These are phyloP conservation scores for Helicoverpa assulta DNA, from an alignment of 2,888 invertebrate species.

Conservation along the genomic window DNA sequence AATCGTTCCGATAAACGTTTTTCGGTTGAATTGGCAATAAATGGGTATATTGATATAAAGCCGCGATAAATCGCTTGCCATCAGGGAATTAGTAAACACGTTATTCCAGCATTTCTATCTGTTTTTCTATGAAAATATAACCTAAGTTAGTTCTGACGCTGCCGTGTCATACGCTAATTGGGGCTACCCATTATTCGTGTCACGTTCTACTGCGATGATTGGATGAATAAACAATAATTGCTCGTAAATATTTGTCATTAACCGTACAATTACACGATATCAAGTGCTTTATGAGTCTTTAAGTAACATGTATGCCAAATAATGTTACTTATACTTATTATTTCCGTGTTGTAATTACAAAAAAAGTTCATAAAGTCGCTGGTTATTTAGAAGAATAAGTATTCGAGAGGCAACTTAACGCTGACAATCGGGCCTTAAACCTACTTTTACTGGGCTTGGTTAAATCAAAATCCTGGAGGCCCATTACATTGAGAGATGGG, in stretches of 20 bases:
- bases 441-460: background rate
- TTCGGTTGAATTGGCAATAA: constrained; percentile 36
- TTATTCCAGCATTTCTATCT: constrained; percentile 19
- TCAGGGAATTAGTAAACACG: constrained; percentile 48
- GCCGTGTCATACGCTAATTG: background rate
- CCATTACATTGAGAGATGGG: background rate
- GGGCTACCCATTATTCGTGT: background rate
- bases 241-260: background rate
- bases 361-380: too few species aligned
- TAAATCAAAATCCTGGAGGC: background rate
- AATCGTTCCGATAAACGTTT: constrained; percentile 47
- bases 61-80: constrained; percentile 41
- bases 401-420: too few species aligned
- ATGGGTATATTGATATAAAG: constrained; percentile 51
- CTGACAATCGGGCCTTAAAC: background rate
- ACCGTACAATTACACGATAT: too few species aligned
- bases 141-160: background rate
- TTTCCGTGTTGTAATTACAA: too few species aligned
- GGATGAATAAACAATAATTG: background rate
- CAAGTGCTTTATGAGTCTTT: too few species aligned
- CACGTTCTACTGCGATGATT: background rate
- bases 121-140: constrained; percentile 33
- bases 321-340: too few species aligned
- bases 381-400: background rate
- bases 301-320: too few species aligned